A percentile compares a stretch with the other conserved stretches of the same genome.
Conservation (phyloP, 2,888 invertebrate genomes). For the Nemotelus pantherinus region DNA sequence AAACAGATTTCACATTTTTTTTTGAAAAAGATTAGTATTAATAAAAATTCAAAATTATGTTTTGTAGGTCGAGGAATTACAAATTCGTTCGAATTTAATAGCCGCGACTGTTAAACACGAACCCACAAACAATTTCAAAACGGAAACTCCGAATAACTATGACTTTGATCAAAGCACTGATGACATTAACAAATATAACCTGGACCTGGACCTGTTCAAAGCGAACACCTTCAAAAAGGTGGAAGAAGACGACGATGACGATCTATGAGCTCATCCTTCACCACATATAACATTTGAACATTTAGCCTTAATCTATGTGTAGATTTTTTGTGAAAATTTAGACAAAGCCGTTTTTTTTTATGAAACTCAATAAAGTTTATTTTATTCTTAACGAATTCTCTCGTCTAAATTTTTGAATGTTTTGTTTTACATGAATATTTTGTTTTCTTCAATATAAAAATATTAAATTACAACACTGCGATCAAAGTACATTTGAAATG, state of each 20-base stretch:
- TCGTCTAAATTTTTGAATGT: conserved; percentile 1
- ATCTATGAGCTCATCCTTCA: neutral
- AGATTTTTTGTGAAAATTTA: neutral
- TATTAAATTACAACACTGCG: conserved; percentile 42
- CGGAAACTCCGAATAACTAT: neutral
- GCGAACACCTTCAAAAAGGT: neutral
- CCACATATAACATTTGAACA: too few species aligned
- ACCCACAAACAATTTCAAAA: neutral
- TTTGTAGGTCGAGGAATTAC: conserved; percentile 46
- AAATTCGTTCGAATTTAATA: conserved; percentile 30
- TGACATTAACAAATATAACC: conserved; percentile 42
- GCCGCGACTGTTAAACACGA: neutral
- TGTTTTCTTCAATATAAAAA: conserved; percentile 39
- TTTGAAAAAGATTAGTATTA: too few species aligned
- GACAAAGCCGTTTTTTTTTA: neutral
- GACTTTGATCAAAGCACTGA: neutral
- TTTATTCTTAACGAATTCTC: neutral
- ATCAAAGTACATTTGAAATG: conserved; percentile 28
- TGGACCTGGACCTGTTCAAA: conserved; percentile 39
- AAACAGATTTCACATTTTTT: too few species aligned
- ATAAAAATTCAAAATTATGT: neutral
- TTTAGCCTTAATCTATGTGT: neutral
- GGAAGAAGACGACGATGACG: conserved; percentile 43
- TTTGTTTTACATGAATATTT: neutral
- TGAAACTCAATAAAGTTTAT: conserved; percentile 30